phyloP scores from a whole-genome alignment of 2,888 invertebrate genomes.

The Petrophora chlorosata region DNA sequence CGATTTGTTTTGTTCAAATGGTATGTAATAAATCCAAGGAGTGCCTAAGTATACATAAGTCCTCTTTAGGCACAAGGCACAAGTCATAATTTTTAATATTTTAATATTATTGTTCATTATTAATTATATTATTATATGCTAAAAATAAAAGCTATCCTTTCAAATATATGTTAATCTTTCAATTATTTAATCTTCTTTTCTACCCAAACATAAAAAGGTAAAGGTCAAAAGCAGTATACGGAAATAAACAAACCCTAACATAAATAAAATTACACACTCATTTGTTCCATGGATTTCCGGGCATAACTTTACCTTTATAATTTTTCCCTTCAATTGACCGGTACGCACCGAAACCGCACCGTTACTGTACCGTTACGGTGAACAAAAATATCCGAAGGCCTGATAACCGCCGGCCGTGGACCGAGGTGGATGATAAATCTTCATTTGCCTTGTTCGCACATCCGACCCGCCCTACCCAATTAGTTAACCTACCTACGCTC shows the following conservation, averaged over 20 bases:
- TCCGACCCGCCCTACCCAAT: conserved; percentile 76
- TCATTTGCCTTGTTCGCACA: conserved; percentile 80
- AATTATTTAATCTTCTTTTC: not conserved
- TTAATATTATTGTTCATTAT: too few relatives aligned
- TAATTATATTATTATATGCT: too few relatives aligned
- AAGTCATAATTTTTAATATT: too few relatives aligned
- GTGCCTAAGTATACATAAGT: too few relatives aligned
- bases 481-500: conserved; percentile 64
- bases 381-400: conserved; percentile 40
- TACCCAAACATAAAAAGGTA: conserved; percentile 5
- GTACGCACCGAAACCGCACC: conserved; percentile 24
- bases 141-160: too few relatives aligned
- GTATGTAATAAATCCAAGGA: too few relatives aligned
- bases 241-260: conserved; percentile 19
- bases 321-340: conserved; percentile 38
- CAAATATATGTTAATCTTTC: too few relatives aligned
- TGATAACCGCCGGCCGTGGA: conserved; percentile 51
- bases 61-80: too few relatives aligned
- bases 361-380: conserved; percentile 19
- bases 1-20: too few relatives aligned
- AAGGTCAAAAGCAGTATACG: conserved; percentile 2
- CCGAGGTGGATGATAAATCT: conserved; percentile 75
- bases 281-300: conserved; percentile 20
- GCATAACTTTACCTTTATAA: conserved; percentile 27
- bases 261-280: conserved; percentile 23